Conservation (phyloP, 2,113 vertebrate genomes). For the Rhadina sibilatrix region DNA sequence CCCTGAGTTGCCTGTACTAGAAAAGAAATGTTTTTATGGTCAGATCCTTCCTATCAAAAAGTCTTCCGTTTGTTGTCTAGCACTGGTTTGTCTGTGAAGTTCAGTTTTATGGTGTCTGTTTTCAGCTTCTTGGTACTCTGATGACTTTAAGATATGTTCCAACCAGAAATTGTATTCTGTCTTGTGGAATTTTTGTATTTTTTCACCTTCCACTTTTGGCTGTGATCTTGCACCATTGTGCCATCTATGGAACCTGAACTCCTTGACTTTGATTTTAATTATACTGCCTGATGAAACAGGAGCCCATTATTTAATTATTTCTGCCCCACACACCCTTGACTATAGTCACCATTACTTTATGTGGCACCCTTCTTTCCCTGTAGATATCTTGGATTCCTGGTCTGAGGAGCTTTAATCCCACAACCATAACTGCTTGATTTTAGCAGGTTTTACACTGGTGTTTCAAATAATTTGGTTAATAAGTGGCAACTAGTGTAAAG, state of each 20-base stretch:
- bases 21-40: neutral
- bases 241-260: neutral
- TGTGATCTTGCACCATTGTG: neutral
- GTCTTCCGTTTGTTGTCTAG: neutral
- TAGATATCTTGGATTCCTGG: neutral
- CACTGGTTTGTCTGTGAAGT: neutral
- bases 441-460: neutral
- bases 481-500: neutral
- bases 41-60: neutral
- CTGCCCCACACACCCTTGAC: neutral
- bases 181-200: neutral
- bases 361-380: neutral
- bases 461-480: neutral
- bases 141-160: neutral
- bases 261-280: neutral
- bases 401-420: neutral
- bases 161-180: neutral
- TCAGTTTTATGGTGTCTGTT: neutral
- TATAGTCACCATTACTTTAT: neutral
- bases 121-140: neutral
- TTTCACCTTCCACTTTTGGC: neutral
- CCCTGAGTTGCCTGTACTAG: neutral
- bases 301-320: neutral
- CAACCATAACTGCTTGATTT: neutral
- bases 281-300: neutral